These are phyloP conservation scores for Rhynchonycteris naso DNA, from an alignment of 2,797 vertebrate species.

Conservation along the genomic window DNA sequence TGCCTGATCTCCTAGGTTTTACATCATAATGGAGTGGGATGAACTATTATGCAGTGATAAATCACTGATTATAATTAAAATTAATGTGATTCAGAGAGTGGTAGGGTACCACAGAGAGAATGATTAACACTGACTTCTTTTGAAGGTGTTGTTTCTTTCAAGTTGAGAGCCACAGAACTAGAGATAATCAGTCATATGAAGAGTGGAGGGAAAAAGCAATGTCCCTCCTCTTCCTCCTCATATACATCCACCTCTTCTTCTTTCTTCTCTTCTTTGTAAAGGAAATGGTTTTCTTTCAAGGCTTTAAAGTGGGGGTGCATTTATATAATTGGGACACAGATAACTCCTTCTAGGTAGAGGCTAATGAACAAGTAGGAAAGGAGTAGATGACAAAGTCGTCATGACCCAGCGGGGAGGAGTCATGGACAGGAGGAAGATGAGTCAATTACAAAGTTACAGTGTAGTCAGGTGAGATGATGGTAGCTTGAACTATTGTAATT, in stretches of 20 bases:
- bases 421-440: neutral
- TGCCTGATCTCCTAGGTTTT: neutral
- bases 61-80: neutral
- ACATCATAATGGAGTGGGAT: neutral
- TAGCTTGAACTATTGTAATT: neutral
- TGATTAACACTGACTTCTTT: neutral
- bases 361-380: neutral
- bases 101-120: neutral
- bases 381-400: neutral
- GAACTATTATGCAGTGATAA: neutral
- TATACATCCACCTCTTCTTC: neutral
- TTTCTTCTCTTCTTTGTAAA: neutral
- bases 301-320: neutral
- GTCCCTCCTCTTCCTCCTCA: neutral
- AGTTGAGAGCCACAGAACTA: neutral
- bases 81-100: neutral
- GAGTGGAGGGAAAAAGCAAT: neutral
- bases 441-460: neutral
- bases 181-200: neutral
- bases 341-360: neutral
- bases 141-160: neutral
- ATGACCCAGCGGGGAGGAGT: neutral
- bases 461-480: neutral
- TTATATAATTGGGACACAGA: neutral
- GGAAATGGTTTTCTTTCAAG: neutral